phyloP scores from a whole-genome alignment of 2,888 invertebrate genomes.

The Periphyllus acericola region DNA sequence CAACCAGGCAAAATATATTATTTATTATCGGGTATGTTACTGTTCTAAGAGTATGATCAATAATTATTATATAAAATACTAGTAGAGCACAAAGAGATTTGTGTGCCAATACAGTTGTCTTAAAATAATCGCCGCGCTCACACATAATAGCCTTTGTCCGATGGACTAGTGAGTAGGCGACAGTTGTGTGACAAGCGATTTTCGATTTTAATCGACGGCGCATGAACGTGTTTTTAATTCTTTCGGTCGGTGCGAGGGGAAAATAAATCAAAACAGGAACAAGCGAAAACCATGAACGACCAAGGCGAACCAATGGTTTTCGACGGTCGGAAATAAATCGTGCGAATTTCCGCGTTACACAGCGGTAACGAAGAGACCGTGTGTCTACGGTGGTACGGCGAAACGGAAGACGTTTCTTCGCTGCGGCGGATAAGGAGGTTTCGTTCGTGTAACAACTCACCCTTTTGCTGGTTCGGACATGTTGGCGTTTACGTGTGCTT shows the following conservation, averaged over 20 bases:
- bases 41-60: no score
- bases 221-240: no score
- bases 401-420: background rate
- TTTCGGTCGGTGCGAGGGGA: no score
- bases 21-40: no score
- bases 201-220: no score
- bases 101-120: background rate
- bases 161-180: background rate
- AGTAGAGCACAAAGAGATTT: background rate
- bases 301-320: no score
- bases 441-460: constrained; percentile 3
- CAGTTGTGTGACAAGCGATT: no score
- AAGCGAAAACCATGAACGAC: no score
- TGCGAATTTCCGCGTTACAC: background rate
- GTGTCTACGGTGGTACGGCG: background rate
- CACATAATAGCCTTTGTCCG: background rate
- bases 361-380: background rate
- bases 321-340: no score
- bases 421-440: background rate
- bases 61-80: no score
- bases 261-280: no score
- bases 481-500: background rate
- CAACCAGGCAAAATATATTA: no score
- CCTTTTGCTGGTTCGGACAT: constrained; percentile 59
- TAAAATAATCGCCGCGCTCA: background rate